Evolutionary conservation across 2,888 invertebrate species (phyloP).

Genomic region (Parochlus steinenii): DNA sequence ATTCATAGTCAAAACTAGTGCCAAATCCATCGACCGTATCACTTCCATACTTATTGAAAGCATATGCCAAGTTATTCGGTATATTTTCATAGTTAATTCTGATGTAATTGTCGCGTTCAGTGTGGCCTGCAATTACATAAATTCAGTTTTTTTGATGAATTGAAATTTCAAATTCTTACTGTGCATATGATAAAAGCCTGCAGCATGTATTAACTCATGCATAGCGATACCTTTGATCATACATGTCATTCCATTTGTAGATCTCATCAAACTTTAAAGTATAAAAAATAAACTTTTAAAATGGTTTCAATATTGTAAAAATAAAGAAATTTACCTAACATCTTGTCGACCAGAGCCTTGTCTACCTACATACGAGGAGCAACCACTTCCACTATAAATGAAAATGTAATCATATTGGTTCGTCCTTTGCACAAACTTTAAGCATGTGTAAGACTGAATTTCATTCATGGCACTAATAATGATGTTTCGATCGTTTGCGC

Average conservation of each 20-base stretch:
- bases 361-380: conserved; percentile 5
- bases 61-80: background rate
- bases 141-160: background rate
- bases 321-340: too few species aligned
- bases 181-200: background rate
- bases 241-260: background rate
- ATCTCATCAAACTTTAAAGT: too few species aligned
- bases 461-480: conserved; percentile 4
- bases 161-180: background rate
- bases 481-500: too few species aligned
- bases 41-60: background rate
- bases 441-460: conserved; percentile 5
- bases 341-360: conserved; percentile 6
- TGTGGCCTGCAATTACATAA: background rate
- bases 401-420: conserved; percentile 2
- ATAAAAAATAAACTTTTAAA: too few species aligned
- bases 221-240: background rate
- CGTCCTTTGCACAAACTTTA: background rate
- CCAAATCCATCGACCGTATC: background rate
- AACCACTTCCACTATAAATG: conserved; percentile 4
- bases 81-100: background rate
- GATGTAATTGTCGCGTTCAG: background rate
- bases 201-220: background rate
- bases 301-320: too few species aligned
- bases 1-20: conserved; percentile 4